Conservation (phyloP, 2,888 invertebrate genomes). For the Xylophagus ater region DNA sequence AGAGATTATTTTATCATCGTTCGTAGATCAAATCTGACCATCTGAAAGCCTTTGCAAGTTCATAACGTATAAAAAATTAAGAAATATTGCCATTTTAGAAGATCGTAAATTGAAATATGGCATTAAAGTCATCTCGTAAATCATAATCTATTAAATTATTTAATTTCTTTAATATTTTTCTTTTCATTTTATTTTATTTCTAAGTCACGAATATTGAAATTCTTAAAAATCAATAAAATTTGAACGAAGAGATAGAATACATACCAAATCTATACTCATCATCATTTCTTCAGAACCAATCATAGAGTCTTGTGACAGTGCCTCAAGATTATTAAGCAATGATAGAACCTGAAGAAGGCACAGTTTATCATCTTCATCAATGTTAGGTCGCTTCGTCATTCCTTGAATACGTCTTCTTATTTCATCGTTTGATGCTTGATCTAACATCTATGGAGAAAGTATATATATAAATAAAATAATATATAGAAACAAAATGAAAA, state of each 20-base stretch:
- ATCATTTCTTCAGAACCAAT: slow-evolving; percentile 42
- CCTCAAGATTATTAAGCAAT: slow-evolving; percentile 50
- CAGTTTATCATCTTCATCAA: slow-evolving; percentile 45
- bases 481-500: neutral
- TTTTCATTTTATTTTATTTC: no score
- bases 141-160: no score
- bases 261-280: slow-evolving; percentile 41
- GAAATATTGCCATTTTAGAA: neutral
- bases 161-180: no score
- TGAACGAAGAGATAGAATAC: slow-evolving; percentile 12
- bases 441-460: slow-evolving; percentile 17
- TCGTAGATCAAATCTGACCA: no score
- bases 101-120: no score
- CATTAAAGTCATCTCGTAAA: no score
- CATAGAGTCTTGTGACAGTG: slow-evolving; percentile 36
- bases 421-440: slow-evolving; percentile 28
- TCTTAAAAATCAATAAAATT: neutral
- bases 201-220: no score
- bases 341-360: slow-evolving; percentile 52
- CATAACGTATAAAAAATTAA: slow-evolving; percentile 12
- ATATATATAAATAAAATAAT: no score
- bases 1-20: no score
- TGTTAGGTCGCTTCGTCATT: slow-evolving; percentile 27
- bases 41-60: no score
- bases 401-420: slow-evolving; percentile 26